phyloP scores from a whole-genome alignment of 1,140 invertebrate species.

The Drosophila ironensis region DNA sequence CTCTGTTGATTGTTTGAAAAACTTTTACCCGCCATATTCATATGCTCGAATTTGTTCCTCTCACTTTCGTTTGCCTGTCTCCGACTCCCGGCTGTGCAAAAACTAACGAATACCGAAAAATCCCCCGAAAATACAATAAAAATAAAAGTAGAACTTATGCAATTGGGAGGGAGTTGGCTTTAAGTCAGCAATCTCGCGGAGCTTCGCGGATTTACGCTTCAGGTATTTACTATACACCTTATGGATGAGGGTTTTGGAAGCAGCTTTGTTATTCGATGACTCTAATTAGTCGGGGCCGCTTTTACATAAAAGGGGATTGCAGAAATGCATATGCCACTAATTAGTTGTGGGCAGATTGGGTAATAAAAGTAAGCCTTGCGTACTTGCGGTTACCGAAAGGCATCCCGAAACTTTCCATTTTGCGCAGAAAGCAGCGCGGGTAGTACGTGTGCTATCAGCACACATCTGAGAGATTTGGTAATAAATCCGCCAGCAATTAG shows the following conservation, averaged over 20 bases:
- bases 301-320: conserved; percentile 32
- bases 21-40: conserved; percentile 42
- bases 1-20: conserved; percentile 56
- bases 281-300: conserved; percentile 52
- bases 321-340: conserved; percentile 43
- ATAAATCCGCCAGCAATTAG: conserved; percentile 42
- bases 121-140: conserved; percentile 20
- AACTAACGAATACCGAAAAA: not conserved
- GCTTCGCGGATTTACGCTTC: conserved; percentile 71
- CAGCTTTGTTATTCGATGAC: conserved; percentile 28
- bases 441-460: conserved; percentile 38
- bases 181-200: conserved; percentile 29
- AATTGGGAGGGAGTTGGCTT: conserved; percentile 15
- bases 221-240: conserved; percentile 69
- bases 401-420: conserved; percentile 40
- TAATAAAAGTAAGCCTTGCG: conserved; percentile 8
- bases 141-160: conserved; percentile 60
- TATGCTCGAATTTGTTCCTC: conserved; percentile 48
- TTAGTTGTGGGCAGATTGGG: conserved; percentile 25
- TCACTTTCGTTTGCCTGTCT: conserved; percentile 66
- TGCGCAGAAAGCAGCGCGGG: conserved; percentile 24
- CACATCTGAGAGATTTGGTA: conserved; percentile 38
- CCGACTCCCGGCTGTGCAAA: conserved; percentile 44
- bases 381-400: not conserved
- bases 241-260: conserved; percentile 35